phyloP scores from a whole-genome alignment of 2,113 vertebrate genomes.

The Kryptolebias marmoratus region DNA sequence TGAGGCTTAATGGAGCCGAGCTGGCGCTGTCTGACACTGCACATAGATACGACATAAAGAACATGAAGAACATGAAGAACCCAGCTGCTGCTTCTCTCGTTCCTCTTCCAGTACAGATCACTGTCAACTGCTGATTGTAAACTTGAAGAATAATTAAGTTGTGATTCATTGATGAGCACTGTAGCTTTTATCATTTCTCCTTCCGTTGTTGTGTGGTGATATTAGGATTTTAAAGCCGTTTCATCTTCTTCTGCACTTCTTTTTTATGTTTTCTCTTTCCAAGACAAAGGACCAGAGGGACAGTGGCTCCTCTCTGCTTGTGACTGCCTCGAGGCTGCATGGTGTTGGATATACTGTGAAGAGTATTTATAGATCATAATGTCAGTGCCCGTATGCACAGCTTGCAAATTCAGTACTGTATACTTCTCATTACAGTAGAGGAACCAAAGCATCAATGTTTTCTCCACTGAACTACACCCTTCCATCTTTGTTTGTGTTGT shows the following conservation, averaged over 20 bases:
- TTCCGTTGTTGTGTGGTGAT: conserved; percentile 53
- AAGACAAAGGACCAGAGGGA: conserved; percentile 75
- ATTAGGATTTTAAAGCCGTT: conserved; percentile 50
- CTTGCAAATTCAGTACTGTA: conserved; percentile 52
- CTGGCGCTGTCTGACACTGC: conserved; percentile 14
- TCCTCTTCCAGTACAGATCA: conserved; percentile 43
- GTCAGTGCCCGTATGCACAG: conserved; percentile 69
- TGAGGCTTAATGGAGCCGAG: conserved; percentile 45
- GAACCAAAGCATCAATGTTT: conserved; percentile 66
- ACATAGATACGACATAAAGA: conserved; percentile 1
- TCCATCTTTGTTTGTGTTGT: conserved; percentile 64
- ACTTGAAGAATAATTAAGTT: conserved; percentile 33
- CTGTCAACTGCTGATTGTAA: conserved; percentile 55
- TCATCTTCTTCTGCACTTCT: conserved; percentile 55
- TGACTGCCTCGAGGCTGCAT: conserved; percentile 61
- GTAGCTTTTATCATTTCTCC: conserved; percentile 58
- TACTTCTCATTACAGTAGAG: conserved; percentile 47
- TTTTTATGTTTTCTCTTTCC: conserved; percentile 51
- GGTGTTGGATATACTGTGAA: conserved; percentile 73
- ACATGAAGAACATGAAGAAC: conserved; percentile 11
- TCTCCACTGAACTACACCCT: conserved; percentile 34
- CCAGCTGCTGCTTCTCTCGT: conserved; percentile 53
- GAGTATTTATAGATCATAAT: conserved; percentile 50
- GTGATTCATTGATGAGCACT: conserved; percentile 44
- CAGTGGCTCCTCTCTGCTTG: conserved; percentile 72